Percentiles rank a stretch among this genome's conserved stretches.
Conservation (phyloP, 2,888 invertebrate genomes). For the Cancer borealis region DNA sequence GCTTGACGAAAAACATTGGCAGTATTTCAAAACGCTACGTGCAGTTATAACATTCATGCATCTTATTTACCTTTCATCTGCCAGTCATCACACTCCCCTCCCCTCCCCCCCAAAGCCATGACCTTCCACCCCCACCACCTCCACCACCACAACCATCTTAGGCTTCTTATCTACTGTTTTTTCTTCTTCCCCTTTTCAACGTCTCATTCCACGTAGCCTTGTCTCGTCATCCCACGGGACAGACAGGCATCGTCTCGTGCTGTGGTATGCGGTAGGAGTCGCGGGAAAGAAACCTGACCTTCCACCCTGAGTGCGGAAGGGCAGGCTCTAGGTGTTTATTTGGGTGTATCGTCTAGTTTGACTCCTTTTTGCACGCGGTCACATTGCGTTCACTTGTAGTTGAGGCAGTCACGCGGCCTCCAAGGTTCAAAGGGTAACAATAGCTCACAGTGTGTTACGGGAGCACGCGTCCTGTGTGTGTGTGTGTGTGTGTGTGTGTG, state of each 20-base stretch:
- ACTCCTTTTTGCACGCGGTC: not conserved
- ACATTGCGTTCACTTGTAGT: not conserved
- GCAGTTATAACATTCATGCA: not conserved
- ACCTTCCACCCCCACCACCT: not conserved
- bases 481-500: not conserved
- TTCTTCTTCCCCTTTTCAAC: no score
- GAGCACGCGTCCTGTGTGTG: slow-evolving; percentile 16
- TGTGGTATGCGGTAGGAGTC: not conserved
- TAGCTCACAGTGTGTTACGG: not conserved
- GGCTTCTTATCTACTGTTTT: not conserved
- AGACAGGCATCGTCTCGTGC: not conserved
- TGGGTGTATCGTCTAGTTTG: not conserved
- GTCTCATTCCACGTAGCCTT: not conserved
- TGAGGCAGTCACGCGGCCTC: not conserved
- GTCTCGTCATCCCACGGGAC: not conserved
- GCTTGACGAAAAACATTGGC: no score
- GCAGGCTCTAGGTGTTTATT: not conserved
- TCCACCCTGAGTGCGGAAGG: not conserved
- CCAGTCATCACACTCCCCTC: not conserved
- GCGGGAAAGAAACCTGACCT: not conserved
- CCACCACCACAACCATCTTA: not conserved
- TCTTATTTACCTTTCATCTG: not conserved
- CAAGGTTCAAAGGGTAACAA: not conserved
- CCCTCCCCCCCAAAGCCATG: not conserved
- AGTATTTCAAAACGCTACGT: not conserved